These are phyloP conservation scores for Zaprionus nigranus DNA, from an alignment of 1,140 invertebrate species.

Conservation along the genomic window DNA sequence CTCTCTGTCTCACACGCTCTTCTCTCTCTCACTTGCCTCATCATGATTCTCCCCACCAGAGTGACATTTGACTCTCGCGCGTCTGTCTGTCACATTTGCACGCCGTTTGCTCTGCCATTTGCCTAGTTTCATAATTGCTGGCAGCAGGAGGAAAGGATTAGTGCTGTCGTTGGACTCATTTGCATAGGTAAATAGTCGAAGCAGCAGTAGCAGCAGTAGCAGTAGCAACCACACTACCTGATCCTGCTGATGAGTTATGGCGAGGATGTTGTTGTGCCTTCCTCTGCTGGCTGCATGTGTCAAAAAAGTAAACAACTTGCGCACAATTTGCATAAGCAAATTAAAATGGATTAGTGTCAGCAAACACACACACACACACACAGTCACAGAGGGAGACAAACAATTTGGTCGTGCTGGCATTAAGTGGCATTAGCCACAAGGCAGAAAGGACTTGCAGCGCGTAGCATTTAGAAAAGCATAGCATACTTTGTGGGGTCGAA, in stretches of 20 bases:
- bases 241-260: constrained; percentile 8
- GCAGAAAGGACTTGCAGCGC: constrained; percentile 24
- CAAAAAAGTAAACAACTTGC: constrained; percentile 79
- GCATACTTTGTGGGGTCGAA: constrained; percentile 46
- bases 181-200: constrained; percentile 63
- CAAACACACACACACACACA: constrained; percentile 2
- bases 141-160: constrained; percentile 65
- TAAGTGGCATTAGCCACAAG: constrained; percentile 56
- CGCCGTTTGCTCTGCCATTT: constrained; percentile 63
- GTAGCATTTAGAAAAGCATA: constrained; percentile 21
- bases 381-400: constrained; percentile 21
- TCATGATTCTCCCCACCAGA: neutral
- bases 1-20: neutral
- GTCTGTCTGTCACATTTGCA: constrained; percentile 77
- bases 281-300: constrained; percentile 66
- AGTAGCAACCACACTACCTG: neutral
- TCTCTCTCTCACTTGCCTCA: neutral
- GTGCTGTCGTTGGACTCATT: constrained; percentile 69
- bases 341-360: constrained; percentile 74
- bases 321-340: constrained; percentile 80
- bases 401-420: constrained; percentile 55
- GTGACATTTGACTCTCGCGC: constrained; percentile 16
- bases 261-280: constrained; percentile 32
- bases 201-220: constrained; percentile 7
- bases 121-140: constrained; percentile 69